Base-by-base conservation (phyloP, 2,888 invertebrate genomes). In the Amaurobius ferox region DNA sequence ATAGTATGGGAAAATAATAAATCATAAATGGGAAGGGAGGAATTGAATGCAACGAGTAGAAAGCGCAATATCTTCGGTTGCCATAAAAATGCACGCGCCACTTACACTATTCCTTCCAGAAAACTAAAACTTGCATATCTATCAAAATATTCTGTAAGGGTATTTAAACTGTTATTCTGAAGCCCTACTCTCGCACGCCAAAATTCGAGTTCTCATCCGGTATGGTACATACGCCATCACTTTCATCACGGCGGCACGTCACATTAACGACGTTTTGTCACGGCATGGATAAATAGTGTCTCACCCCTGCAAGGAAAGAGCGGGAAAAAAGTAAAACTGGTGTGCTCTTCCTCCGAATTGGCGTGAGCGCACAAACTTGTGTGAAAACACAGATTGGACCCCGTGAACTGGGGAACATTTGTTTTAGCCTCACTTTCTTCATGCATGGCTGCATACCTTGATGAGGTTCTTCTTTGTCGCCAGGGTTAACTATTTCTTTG, bases 321-420 rank as follows among this genome's bases (percentile, higher is more conserved):
- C 5, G 35, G 9, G 35, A 35, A 35, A 35, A 35, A 35, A 35
- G 9, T 7, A 35, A n/a, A n/a, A n/a, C n/a, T n/a, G n/a, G 9
- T 11, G 55, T 55, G 23, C 19, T 55, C 16, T 23, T 2, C 44
- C 44, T 44, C 44, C 2, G 16, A 23, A 55, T 55, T 55, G 55
- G 55, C 55, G 55, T 55, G 55, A 55, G 55, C 16, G 55, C 23
- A 2, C 23, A n/a, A 55, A 55, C 23, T n/a, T 55, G 23, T 55
- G 55, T 55, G 55, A 55, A 55, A 55, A 23, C 55, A 55, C 23
- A 55, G 55, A 55, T 55, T 55, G 55, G 55, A 55, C 55, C 55
- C 23, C 55, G 55, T 55, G 55, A 55, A 55, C 55, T 55, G 55
- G 55, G 23, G 55, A 55, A 55, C 55, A 55, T 55, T 55, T 55